Evolutionary conservation across 2,888 invertebrate genomes (phyloP).

Genomic region (Pyrrhosoma nymphula): DNA sequence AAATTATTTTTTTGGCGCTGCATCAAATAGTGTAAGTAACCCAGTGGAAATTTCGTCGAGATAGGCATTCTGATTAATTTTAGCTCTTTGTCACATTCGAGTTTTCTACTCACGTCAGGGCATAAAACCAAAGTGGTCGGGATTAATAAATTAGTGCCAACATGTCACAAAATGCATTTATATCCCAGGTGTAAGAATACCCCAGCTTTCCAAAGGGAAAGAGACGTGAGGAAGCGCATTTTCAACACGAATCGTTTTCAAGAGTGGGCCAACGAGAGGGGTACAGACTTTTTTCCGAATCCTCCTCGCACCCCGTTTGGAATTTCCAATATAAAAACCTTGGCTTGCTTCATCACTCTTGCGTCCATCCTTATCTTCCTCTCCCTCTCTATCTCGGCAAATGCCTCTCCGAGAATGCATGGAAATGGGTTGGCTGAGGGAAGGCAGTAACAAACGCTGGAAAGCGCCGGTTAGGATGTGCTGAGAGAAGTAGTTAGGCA

Average conservation of each 20-base stretch:
- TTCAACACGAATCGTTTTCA: conserved; percentile 7
- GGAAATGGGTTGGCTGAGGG: background rate
- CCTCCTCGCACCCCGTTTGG: background rate
- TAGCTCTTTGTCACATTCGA: background rate
- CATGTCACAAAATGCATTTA: background rate
- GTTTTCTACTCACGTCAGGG: background rate
- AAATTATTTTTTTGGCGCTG: background rate
- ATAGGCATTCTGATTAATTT: background rate
- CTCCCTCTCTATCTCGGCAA: background rate
- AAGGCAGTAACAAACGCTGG: background rate
- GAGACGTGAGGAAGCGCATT: background rate
- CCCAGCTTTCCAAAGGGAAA: background rate
- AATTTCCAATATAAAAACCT: conserved; percentile 39
- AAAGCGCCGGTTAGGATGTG: background rate
- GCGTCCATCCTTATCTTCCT: background rate
- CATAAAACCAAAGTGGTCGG: background rate
- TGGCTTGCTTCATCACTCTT: background rate
- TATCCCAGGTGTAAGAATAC: too few relatives aligned
- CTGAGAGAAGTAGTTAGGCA: background rate
- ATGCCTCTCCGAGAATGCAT: background rate
- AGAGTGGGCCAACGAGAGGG: background rate
- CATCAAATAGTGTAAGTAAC: background rate
- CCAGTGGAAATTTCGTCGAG: background rate
- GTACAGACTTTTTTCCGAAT: background rate
- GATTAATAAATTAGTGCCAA: background rate